Conservation (phyloP, 2,113 vertebrate species). For the Pseudopodoces humilis region DNA sequence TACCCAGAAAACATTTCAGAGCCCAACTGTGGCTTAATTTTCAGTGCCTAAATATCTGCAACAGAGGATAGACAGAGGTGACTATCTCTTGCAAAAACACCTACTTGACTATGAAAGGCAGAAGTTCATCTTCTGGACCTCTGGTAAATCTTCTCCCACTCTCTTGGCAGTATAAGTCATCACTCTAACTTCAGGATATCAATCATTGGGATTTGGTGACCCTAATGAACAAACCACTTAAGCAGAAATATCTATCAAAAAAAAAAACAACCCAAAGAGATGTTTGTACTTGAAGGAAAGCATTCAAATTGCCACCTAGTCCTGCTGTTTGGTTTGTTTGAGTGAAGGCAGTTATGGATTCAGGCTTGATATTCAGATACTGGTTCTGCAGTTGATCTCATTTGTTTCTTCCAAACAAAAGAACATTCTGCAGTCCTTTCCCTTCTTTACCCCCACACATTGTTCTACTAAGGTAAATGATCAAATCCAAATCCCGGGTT, state of each 20-base stretch:
- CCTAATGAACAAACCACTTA: neutral
- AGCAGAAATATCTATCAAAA: neutral
- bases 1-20: neutral
- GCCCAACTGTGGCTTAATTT: neutral
- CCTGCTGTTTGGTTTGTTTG: conserved; percentile 4
- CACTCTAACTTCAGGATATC: neutral
- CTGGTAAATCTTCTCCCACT: neutral
- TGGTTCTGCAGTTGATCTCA: conserved; percentile 25
- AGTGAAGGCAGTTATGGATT: conserved; percentile 24
- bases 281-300: neutral
- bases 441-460: neutral
- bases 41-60: neutral
- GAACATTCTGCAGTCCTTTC: conserved; percentile 24
- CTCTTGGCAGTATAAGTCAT: neutral
- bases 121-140: neutral
- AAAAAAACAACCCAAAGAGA: neutral
- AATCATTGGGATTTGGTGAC: neutral
- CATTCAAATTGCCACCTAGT: neutral
- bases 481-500: conserved; percentile 79
- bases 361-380: conserved; percentile 37
- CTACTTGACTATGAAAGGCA: neutral
- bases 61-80: neutral
- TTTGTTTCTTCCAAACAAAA: conserved; percentile 68
- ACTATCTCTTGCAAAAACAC: neutral
- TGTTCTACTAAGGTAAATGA: conserved; percentile 57